These are phyloP conservation scores for Siniperca scherzeri DNA, from an alignment of 2,797 vertebrate species.

Conservation along the genomic window DNA sequence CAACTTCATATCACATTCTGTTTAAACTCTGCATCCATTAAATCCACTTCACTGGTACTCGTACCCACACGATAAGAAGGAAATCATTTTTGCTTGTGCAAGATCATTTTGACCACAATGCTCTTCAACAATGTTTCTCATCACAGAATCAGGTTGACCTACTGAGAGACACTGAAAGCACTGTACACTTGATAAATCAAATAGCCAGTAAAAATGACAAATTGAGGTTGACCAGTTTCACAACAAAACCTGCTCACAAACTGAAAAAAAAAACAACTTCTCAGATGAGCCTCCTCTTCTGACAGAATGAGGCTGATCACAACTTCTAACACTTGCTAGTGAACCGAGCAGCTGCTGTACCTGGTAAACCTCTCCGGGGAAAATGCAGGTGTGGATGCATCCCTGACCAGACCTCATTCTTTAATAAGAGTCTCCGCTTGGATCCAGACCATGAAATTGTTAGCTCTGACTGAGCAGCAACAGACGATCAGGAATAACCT, in stretches of 20 bases:
- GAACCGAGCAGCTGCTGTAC: slow-evolving; percentile 78
- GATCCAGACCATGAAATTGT: slow-evolving; percentile 67
- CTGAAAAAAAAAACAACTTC: slow-evolving; percentile 22
- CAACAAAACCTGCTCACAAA: slow-evolving; percentile 52
- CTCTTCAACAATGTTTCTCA: slow-evolving; percentile 1
- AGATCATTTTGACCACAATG: slow-evolving; percentile 23
- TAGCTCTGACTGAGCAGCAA: slow-evolving; percentile 82
- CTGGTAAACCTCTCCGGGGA: slow-evolving; percentile 91
- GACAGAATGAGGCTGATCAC: slow-evolving; percentile 79
- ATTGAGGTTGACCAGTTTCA: slow-evolving; percentile 68
- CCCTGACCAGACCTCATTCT: slow-evolving; percentile 88
- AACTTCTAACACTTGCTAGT: slow-evolving; percentile 48
- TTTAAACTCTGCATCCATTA: slow-evolving; percentile 29
- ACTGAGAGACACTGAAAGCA: slow-evolving; percentile 25
- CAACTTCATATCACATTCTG: slow-evolving; percentile 27
- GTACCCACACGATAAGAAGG: not conserved
- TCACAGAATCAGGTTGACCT: slow-evolving; percentile 34
- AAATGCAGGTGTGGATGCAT: slow-evolving; percentile 89
- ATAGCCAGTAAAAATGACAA: slow-evolving; percentile 63
- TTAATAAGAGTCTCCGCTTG: slow-evolving; percentile 76
- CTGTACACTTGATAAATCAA: slow-evolving; percentile 54
- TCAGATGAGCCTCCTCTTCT: slow-evolving; percentile 44
- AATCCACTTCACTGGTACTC: not conserved
- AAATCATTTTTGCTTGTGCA: slow-evolving; percentile 9
- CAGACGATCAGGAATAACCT: slow-evolving; percentile 71